Evolutionary conservation across 2,888 invertebrate species (phyloP), one percentile per base, ranked within the genome.

Genomic region (Geophilus truncorum): DNA sequence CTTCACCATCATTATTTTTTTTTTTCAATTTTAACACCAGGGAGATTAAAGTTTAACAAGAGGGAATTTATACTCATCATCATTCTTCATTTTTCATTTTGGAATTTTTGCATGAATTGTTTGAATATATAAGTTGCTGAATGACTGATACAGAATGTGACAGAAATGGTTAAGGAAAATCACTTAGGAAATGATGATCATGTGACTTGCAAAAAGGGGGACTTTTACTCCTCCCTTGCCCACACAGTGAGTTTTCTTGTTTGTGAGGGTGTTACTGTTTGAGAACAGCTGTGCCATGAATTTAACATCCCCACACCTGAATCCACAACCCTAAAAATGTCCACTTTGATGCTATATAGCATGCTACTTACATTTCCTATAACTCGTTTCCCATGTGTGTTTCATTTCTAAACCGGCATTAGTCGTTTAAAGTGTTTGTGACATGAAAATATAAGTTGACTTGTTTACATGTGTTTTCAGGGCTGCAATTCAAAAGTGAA

Each of bases 281-380:
- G 62, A 62, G 62, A 62, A 62, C 62, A 62, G 62, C 62, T 62
- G 62, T 15, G 62, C 62, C 62, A 62, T 62, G 62, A 62, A 62
- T 62, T 62, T 62, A 62, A 62, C 62, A 62, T 62, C 62, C 62
- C 62, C 62, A 62, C 62, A 62, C 62, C 62, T 62, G 62, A 62
- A 62, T 62, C 62, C 62, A 62, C 62, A 62, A 25, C 62, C 21
- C 62, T 62, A 62, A 62, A 62, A 62, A 62, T 62, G 62, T 23
- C 62, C 1, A 25, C 57, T 25, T 62, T 62, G 25, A 62, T 40
- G 40, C 40, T 4, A 4, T 57, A 4, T 18, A 2, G 6, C 23
- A 6, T 45, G 62, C 62, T 62, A 62, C 62, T 62, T 25, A 25
- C 23, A 10, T 62, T 62, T 62, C 62, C 23, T 12, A 15, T 15